Base-by-base conservation (phyloP, 2,113 vertebrate species). In the Thymallus thymallus region DNA sequence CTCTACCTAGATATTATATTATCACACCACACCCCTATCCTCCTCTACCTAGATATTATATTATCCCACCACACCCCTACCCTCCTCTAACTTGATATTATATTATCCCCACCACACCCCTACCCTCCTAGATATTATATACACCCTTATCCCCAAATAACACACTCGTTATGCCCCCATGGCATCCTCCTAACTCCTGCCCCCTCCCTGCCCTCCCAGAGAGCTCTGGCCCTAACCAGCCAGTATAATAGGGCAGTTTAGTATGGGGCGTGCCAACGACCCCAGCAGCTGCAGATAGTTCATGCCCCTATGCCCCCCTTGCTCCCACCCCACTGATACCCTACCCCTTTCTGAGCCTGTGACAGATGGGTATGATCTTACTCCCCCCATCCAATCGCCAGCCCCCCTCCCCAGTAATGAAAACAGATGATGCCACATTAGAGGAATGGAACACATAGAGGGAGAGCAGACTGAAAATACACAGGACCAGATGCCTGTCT, bases 351-450 rank as follows among this genome's bases (percentile, higher is more conserved):
- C 68, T 82, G 62, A 76, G 65, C 68, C 68, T 69, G 51, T 70
- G 82, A 89, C 87, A 91, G 87, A 91, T 89, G 83, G 86, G 74
- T 56, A 68, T 18, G 16, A 74, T 65, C 76, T 81, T 91, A 87
- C 83, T 78, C 78, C 78, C 68, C 68, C 61, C 77, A 18, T 51
- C 48, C 48, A 14, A 51, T 51, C 48, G 3, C 12, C 12, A 51
- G 48, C 76, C 80, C 76, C 67, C 76, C 80, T 75, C 67, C 74
- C 78, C 76, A 73, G 87, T 88, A 86, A 88, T 87, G 82, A 81
- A 86, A 87, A 86, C 78, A 82, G 80, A 87, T 84, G 79, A 88
- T 71, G 73, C 72, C 65, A 71, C 79, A 80, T 80, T 83, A 80
- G 80, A 83, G 76, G 78, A 88, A 81, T 68, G 75, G 80, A 61